A percentile compares a stretch with the other conserved stretches of the same genome.
phyloP scores from a whole-genome alignment of 2,797 vertebrate species.

The Paratrypauchen microcephalus region DNA sequence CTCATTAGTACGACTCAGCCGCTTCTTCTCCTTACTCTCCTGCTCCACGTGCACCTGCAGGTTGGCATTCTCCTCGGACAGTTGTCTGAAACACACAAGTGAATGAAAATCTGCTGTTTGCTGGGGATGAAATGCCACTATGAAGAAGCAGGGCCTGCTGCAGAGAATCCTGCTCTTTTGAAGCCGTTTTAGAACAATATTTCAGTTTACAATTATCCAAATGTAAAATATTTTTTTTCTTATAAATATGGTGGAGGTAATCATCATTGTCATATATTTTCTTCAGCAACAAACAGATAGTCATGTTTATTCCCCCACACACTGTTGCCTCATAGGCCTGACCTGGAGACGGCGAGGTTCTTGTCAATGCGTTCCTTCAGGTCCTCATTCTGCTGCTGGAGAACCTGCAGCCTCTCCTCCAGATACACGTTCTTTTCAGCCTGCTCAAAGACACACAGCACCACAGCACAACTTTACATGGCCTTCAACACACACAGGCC shows the following conservation, averaged over 20 bases:
- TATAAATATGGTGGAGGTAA: no score
- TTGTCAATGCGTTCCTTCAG: conserved; percentile 91
- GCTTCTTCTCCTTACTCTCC: conserved; percentile 96
- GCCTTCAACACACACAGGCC: not conserved
- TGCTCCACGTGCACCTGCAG: conserved; percentile 93
- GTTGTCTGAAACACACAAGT: conserved; percentile 78
- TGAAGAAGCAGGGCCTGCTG: not conserved
- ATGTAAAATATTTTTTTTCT: no score
- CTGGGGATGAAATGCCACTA: not conserved
- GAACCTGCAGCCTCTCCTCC: conserved; percentile 90
- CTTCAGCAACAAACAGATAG: not conserved
- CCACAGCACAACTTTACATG: conserved; percentile 58
- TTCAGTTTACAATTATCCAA: no score
- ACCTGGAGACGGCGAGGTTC: conserved; percentile 92
- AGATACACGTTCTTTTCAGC: conserved; percentile 91
- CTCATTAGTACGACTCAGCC: conserved; percentile 92
- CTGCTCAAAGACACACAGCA: conserved; percentile 75
- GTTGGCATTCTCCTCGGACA: conserved; percentile 93
- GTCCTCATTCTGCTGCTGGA: conserved; percentile 97
- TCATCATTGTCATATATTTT: no score
- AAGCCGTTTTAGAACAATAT: no score
- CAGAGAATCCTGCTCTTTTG: no score
- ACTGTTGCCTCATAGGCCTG: conserved; percentile 21
- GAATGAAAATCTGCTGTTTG: not conserved
- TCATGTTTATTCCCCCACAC: not conserved